phyloP scores from a whole-genome alignment of 2,797 vertebrate genomes.

The Crax fasciolata region DNA sequence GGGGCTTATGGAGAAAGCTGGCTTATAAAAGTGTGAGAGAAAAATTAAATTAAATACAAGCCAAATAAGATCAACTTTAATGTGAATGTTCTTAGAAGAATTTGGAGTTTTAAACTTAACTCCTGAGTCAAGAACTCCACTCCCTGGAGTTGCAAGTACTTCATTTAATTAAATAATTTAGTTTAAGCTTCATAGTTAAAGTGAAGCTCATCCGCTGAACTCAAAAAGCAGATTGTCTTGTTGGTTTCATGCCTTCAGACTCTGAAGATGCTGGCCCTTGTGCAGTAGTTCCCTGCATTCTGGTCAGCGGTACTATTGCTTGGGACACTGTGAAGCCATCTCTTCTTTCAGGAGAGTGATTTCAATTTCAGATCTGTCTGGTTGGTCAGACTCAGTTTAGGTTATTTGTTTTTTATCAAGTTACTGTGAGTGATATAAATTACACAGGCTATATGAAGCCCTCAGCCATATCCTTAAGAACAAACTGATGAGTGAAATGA shows the following conservation, averaged over 20 bases:
- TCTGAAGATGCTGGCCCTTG: background rate
- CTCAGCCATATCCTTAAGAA: background rate
- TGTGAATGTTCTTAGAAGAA: background rate
- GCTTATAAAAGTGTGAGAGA: background rate
- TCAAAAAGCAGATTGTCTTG: background rate
- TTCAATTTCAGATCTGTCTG: background rate
- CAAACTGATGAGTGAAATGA: background rate
- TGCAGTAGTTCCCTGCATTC: background rate
- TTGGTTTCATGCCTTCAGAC: background rate
- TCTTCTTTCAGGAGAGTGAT: background rate
- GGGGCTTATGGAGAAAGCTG: background rate
- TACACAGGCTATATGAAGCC: background rate
- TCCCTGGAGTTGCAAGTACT: background rate
- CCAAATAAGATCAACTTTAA: background rate
- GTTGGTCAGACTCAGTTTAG: background rate
- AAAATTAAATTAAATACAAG: background rate
- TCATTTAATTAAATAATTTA: background rate
- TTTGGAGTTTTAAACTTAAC: background rate
- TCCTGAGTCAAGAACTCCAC: background rate
- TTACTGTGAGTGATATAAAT: background rate
- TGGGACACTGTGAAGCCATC: background rate
- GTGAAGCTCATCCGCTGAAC: background rate
- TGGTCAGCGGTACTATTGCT: background rate
- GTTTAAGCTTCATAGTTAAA: background rate
- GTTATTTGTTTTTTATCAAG: background rate